Evolutionary conservation across 2,797 vertebrate species (phyloP), one percentile per base, ranked within the genome.

Genomic region (Rhinatrema bivittatum): DNA sequence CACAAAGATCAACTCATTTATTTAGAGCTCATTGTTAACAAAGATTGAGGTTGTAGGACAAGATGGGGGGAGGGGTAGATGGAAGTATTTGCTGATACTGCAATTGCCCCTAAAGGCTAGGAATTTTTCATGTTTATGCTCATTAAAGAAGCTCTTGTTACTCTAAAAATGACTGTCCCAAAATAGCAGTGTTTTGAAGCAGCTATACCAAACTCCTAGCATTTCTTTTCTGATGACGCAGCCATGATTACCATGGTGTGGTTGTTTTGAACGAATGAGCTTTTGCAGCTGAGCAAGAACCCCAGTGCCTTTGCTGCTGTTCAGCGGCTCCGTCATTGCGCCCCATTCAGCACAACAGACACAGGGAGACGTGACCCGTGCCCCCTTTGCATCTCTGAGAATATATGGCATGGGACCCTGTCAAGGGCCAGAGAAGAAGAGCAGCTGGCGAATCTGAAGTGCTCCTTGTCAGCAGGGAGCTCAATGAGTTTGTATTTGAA

Each of bases 1-100:
- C 62, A 60, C 47, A 24, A 38, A 53, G 46, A 32, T 62, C 40
- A 49, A 62, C 65, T 63, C 56, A 62, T 78, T 72, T 73, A 72
- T 70, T 76, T 74, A 72, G 61, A 60, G 36, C 42, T 32, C 60
- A 42, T 63, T 41, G 45, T 44, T 44, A 32, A 48, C n/a, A 50
- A 57, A 38, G 42, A 44, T 32, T 30, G 23, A 57, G 35, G 54
- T 44, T 54, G 29, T 62, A 53, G 39, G 47, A 46, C 58, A 31
- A 33, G 32, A 56, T 47, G 7, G 25, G 44, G 42, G 36, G 23
- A 20, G n/a, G n/a, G n/a, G n/a, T n/a, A n/a, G n/a, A 23, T 11
- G 10, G 16, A 53, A n/a, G n/a, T n/a, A n/a, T 38, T 37, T 10
- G 9, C 41, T 48, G 24, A 32, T 21, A 46, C 50, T 53, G 37